A percentile compares a stretch with the other conserved stretches of the same genome.
Evolutionary conservation across 2,797 vertebrate genomes (phyloP).

Genomic region (Pogoniulus pusillus): DNA sequence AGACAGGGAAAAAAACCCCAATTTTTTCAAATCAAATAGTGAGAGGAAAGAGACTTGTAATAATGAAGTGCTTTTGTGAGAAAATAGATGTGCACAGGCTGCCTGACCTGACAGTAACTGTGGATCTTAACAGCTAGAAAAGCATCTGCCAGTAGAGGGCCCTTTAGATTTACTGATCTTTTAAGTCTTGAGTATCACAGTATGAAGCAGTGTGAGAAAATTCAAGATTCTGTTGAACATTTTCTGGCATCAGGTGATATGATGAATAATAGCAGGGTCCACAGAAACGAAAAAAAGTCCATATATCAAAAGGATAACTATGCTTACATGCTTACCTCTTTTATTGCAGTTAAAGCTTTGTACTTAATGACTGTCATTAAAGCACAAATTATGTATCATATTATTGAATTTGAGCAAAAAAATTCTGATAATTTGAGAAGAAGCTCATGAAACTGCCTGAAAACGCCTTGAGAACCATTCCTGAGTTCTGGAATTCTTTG

Average conservation of each 20-base stretch:
- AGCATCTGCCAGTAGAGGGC: conserved; percentile 17
- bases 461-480: neutral
- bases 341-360: neutral
- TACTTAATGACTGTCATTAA: neutral
- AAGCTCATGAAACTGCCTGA: neutral
- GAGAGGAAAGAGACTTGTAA: neutral
- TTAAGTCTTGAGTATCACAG: no score
- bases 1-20: neutral
- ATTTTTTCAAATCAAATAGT: neutral
- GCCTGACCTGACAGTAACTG: fast-evolving
- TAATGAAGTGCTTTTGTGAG: neutral
- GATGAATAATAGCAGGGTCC: neutral
- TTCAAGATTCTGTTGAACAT: neutral
- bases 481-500: neutral
- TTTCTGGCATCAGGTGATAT: neutral
- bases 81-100: neutral
- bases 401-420: neutral
- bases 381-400: neutral
- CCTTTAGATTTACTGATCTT: neutral
- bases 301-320: neutral
- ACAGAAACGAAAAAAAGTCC: neutral
- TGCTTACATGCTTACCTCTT: neutral
- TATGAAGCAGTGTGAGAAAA: neutral
- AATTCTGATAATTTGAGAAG: neutral
- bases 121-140: neutral